Evolutionary conservation across 2,797 vertebrate species (phyloP).

Genomic region (Hydrocynus forskahlii): DNA sequence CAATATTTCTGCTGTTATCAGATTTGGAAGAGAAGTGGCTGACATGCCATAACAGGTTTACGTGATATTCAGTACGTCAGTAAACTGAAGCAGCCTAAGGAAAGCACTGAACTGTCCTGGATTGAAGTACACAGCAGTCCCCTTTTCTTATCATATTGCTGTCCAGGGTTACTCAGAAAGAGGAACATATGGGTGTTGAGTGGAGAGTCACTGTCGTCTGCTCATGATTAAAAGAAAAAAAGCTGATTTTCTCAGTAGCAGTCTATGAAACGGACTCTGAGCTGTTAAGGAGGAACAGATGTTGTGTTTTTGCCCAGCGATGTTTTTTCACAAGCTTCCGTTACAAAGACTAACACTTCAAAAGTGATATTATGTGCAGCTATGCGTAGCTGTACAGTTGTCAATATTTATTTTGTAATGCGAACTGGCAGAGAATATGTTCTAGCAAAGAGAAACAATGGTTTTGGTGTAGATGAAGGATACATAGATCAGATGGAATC

Average conservation of each 20-base stretch:
- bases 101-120: not conserved
- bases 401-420: not conserved
- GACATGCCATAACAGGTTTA: not conserved
- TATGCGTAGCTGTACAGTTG: not conserved
- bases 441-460: not conserved
- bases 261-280: slow-evolving; percentile 30
- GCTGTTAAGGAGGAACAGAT: slow-evolving; percentile 48
- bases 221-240: slow-evolving; percentile 55
- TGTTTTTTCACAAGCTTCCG: slow-evolving; percentile 24
- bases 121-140: slow-evolving; percentile 19
- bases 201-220: slow-evolving; percentile 36
- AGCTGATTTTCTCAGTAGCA: slow-evolving; percentile 17
- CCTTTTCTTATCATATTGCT: slow-evolving; percentile 24
- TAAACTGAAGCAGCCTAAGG: not conserved
- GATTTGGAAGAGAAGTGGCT: not conserved
- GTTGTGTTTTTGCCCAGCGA: not conserved
- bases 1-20: not conserved
- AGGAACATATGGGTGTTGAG: slow-evolving; percentile 65
- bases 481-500: not conserved
- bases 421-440: not conserved
- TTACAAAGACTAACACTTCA: slow-evolving; percentile 25
- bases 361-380: slow-evolving; percentile 12
- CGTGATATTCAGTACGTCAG: not conserved
- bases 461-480: not conserved
- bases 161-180: slow-evolving; percentile 50